phyloP scores from a whole-genome alignment of 2,113 vertebrate species.

The Psammodynastes pulverulentus region DNA sequence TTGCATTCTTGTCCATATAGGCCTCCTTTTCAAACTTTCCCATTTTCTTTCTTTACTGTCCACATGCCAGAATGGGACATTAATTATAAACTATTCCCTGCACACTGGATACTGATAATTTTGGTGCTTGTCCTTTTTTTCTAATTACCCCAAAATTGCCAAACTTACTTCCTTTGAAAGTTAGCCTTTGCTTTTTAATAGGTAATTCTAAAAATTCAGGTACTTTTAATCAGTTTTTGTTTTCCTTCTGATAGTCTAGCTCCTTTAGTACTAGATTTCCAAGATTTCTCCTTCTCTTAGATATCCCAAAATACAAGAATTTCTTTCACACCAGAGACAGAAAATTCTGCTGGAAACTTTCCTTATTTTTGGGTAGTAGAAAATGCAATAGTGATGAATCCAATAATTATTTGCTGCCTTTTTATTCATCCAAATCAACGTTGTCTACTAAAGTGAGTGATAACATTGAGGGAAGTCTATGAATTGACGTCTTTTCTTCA shows the following conservation, averaged over 20 bases:
- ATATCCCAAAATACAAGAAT: not conserved
- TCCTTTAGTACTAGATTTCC: not conserved
- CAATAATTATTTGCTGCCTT: not conserved
- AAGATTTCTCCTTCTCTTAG: not conserved
- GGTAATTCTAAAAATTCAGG: not conserved
- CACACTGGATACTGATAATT: not conserved
- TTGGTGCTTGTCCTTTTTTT: not conserved
- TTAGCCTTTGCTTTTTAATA: not conserved
- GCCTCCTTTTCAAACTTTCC: not conserved
- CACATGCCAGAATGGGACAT: not conserved
- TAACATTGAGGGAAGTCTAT: not conserved
- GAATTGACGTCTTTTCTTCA: not conserved
- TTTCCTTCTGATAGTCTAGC: not conserved
- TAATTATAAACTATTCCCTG: not conserved
- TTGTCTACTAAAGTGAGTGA: not conserved
- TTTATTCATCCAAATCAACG: not conserved
- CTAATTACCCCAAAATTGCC: not conserved
- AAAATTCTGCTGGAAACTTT: not conserved
- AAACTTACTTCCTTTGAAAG: not conserved
- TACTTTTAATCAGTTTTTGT: not conserved
- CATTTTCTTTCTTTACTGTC: not conserved
- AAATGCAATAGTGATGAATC: not conserved
- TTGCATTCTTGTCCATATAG: not conserved
- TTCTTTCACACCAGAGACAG: not conserved
- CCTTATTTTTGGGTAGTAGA: not conserved